Evolutionary conservation across 1,140 invertebrate genomes (phyloP), one percentile per base, ranked within the genome.

Genomic region (Halyomorpha halys): DNA sequence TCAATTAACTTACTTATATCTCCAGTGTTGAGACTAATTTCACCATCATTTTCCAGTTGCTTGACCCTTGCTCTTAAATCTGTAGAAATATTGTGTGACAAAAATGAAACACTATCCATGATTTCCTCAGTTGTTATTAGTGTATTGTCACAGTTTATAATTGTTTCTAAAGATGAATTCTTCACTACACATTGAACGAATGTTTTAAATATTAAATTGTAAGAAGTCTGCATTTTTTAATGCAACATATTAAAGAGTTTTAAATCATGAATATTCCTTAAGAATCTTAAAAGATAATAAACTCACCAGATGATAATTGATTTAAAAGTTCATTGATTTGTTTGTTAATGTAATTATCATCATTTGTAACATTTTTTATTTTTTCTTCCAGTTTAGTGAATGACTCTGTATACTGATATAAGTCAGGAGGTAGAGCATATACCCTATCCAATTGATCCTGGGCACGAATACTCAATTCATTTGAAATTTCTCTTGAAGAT

Each of bases 1-100:
- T 11, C 13, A 56, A 25, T 13, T 3, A 34, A 60, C 49, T 53
- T 64, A 70, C 69, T 66, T 21, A 63, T 67, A 64, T 76, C 72
- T 65, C 79, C 80, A 68, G 64, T 59, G 4, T 67, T 66, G 19
- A 71, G 30, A 61, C 67, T 70, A 8, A 67, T 54, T 63, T 82
- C 81, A 60, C 79, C 80, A 67, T 82, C 79, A 11, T 76, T 74
- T 67, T 81, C 81, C 0, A 83, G 68, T 62, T 80, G 77, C 8
- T 77, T 67, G 39, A 82, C 72, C 64, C 80, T 76, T 16, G 78
- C 75, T 30, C 75, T 75, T 53, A 83, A 69, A 70, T 69, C 70
- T 9, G 72, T 69, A 0, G 64, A 61, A 3, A 78, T 62, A 27
- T 64, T 67, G 21, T 65, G 45, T 9, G 49, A 19, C 3, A 65